phyloP scores from a whole-genome alignment of 2,113 vertebrate genomes.

The Mus spicilegus region DNA sequence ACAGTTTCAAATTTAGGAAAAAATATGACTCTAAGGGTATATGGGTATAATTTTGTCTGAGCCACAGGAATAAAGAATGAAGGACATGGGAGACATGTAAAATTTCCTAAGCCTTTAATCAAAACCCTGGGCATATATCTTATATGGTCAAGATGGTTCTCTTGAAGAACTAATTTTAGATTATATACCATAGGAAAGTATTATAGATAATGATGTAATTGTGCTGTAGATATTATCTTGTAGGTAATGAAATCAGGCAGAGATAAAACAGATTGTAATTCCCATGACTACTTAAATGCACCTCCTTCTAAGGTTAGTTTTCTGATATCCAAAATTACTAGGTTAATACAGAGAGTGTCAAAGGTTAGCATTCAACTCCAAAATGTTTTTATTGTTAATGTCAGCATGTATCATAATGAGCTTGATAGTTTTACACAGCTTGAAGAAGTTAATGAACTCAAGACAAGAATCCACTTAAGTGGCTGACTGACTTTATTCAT shows the following conservation, averaged over 20 bases:
- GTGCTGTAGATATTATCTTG: background rate
- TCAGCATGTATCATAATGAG: background rate
- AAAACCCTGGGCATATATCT: slow-evolving; percentile 18
- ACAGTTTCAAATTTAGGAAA: background rate
- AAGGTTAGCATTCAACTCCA: background rate
- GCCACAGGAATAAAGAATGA: background rate
- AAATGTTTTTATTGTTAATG: slow-evolving; percentile 8
- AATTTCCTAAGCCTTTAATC: background rate
- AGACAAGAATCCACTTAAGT: background rate
- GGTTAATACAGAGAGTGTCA: background rate
- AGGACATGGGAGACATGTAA: background rate
- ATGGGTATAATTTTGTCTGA: background rate
- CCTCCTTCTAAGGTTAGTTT: background rate
- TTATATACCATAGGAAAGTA: background rate
- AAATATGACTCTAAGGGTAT: background rate
- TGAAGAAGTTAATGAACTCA: slow-evolving; percentile 7
- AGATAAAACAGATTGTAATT: slow-evolving; percentile 22
- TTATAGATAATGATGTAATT: background rate
- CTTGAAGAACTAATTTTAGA: slow-evolving; percentile 38
- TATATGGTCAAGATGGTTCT: slow-evolving; percentile 4
- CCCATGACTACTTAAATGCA: background rate
- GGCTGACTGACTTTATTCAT: background rate
- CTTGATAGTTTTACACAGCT: background rate
- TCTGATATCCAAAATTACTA: background rate
- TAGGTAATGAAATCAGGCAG: background rate